phyloP scores from a whole-genome alignment of 1,140 invertebrate species.

The Diorhabda sublineata region DNA sequence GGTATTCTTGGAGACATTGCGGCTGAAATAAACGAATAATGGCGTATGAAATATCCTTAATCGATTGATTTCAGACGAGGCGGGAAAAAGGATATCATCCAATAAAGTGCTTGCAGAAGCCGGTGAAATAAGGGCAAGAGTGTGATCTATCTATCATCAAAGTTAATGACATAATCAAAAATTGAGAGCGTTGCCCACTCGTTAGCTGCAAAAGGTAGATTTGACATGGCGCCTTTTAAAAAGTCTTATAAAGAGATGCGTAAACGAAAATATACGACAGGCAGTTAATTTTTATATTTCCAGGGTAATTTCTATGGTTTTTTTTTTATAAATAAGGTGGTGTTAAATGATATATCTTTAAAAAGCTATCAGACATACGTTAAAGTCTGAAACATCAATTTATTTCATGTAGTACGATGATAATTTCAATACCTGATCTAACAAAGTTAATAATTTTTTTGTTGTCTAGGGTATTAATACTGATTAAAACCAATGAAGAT shows the following conservation, averaged over 20 bases:
- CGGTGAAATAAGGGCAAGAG: neutral
- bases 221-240: neutral
- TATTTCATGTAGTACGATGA: too few relatives aligned
- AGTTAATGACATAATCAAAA: constrained; percentile 1
- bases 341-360: too few relatives aligned
- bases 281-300: neutral
- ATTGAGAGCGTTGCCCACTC: neutral
- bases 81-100: constrained; percentile 1
- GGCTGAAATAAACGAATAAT: neutral
- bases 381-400: too few relatives aligned
- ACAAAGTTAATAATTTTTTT: too few relatives aligned
- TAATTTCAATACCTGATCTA: too few relatives aligned
- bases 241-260: neutral
- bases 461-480: too few relatives aligned
- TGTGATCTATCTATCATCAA: constrained; percentile 2
- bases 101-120: neutral
- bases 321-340: too few relatives aligned
- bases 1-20: neutral
- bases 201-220: constrained; percentile 1
- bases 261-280: neutral
- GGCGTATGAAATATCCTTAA: constrained; percentile 2
- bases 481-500: too few relatives aligned
- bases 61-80: neutral
- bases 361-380: too few relatives aligned
- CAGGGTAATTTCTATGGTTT: too few relatives aligned